A percentile compares a stretch with the other conserved stretches of the same genome.
phyloP scores from a whole-genome alignment of 2,888 invertebrate genomes.

The Lottia gigantea region DNA sequence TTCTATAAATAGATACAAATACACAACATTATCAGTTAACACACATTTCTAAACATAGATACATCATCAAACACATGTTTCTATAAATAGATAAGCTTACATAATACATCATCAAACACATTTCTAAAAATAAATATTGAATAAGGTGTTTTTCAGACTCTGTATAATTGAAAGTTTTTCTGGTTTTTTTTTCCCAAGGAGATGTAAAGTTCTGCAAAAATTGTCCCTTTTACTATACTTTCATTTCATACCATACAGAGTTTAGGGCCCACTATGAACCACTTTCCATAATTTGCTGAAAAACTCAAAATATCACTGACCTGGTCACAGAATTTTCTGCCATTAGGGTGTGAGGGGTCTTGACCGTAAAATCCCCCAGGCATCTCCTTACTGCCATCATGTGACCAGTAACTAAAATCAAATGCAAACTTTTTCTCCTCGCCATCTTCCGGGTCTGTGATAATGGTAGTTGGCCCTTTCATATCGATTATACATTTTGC shows the following conservation, averaged over 20 bases:
- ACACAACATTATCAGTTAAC: slow-evolving; percentile 70
- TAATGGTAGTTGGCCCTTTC: slow-evolving; percentile 68
- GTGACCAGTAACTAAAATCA: slow-evolving; percentile 74
- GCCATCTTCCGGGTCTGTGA: slow-evolving; percentile 69
- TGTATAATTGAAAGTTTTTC: no score
- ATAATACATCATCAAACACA: slow-evolving; percentile 72
- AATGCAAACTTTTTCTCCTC: slow-evolving; percentile 70
- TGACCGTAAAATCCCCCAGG: slow-evolving; percentile 68
- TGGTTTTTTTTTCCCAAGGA: no score
- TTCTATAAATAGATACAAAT: slow-evolving; percentile 64
- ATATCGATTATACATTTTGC: slow-evolving; percentile 70
- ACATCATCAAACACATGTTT: slow-evolving; percentile 71
- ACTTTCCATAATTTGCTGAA: no score
- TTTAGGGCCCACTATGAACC: no score
- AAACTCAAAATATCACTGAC: no score
- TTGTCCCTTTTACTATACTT: no score
- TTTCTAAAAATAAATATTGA: slow-evolving; percentile 58
- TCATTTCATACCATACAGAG: no score
- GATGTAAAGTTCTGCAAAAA: no score
- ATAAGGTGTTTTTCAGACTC: no score
- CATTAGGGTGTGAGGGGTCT: slow-evolving; percentile 67
- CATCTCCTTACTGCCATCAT: slow-evolving; percentile 71
- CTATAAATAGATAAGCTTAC: slow-evolving; percentile 56
- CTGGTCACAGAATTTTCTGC: slow-evolving; percentile 72
- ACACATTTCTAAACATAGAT: slow-evolving; percentile 72